These are phyloP conservation scores for Lymantria monacha DNA, from an alignment of 2,888 invertebrate species.

Conservation along the genomic window DNA sequence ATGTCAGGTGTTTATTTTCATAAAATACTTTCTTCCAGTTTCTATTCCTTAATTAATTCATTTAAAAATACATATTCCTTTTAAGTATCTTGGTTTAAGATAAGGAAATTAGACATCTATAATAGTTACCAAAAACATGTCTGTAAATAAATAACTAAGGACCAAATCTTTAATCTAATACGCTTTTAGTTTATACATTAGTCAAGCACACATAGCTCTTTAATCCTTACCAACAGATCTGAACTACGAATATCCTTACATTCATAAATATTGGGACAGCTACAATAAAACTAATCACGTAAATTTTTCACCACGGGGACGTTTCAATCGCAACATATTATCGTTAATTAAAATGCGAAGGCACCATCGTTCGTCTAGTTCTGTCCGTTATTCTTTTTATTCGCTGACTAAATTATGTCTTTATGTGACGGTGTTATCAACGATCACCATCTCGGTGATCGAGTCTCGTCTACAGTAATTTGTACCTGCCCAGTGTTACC, in stretches of 20 bases:
- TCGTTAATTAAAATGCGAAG: conserved; percentile 72
- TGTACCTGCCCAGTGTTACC: conserved; percentile 71
- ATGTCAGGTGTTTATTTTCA: too few relatives aligned
- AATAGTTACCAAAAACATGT: neutral
- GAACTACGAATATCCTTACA: conserved; percentile 1
- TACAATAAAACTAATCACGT: conserved; percentile 44
- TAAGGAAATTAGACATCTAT: too few relatives aligned
- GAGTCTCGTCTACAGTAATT: conserved; percentile 67
- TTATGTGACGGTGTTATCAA: conserved; percentile 73
- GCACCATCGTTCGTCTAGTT: conserved; percentile 73
- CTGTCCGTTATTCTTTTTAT: conserved; percentile 63
- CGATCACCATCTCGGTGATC: conserved; percentile 72
- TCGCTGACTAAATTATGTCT: conserved; percentile 78
- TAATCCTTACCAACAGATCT: neutral
- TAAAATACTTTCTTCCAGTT: too few relatives aligned
- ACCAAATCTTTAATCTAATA: neutral
- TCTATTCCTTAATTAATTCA: too few relatives aligned
- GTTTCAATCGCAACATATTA: conserved; percentile 59
- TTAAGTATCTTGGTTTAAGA: too few relatives aligned
- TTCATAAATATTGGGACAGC: conserved; percentile 11
- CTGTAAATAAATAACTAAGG: neutral
- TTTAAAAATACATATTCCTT: too few relatives aligned
- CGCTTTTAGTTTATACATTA: neutral
- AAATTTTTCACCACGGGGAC: conserved; percentile 54
- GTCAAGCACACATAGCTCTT: neutral